A percentile compares a stretch with the other conserved stretches of the same genome.
Conservation (phyloP, 2,797 vertebrate species). For the Falco peregrinus region DNA sequence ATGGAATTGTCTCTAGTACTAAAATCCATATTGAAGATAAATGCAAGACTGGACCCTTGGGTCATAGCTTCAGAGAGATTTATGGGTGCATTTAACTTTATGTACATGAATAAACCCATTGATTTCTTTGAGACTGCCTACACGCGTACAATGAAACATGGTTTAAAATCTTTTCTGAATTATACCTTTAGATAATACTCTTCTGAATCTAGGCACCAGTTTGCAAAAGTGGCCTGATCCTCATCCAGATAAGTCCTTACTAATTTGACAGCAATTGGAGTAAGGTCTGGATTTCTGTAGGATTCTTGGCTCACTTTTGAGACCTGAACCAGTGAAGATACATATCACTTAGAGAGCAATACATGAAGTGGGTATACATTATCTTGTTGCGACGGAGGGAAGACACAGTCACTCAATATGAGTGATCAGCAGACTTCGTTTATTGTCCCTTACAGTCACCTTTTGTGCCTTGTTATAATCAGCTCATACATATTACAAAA, state of each 20-base stretch:
- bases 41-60: background rate
- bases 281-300: background rate
- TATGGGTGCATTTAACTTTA: background rate
- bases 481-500: too few species aligned
- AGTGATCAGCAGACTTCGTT: too few species aligned
- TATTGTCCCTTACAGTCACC: too few species aligned
- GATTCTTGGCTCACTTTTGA: background rate
- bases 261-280: background rate
- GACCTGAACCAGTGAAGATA: background rate
- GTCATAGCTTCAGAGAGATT: background rate
- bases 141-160: background rate
- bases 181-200: background rate
- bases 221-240: background rate
- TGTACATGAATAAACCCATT: background rate
- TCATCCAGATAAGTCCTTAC: background rate
- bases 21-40: conserved; percentile 1
- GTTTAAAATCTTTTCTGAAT: background rate
- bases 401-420: too few species aligned
- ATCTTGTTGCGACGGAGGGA: too few species aligned
- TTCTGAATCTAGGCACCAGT: background rate
- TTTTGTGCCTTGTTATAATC: too few species aligned
- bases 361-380: background rate
- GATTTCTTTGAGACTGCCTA: background rate
- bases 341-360: background rate
- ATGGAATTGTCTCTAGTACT: background rate